phyloP scores from a whole-genome alignment of 2,113 vertebrate species.

The Chaetura pelagica region DNA sequence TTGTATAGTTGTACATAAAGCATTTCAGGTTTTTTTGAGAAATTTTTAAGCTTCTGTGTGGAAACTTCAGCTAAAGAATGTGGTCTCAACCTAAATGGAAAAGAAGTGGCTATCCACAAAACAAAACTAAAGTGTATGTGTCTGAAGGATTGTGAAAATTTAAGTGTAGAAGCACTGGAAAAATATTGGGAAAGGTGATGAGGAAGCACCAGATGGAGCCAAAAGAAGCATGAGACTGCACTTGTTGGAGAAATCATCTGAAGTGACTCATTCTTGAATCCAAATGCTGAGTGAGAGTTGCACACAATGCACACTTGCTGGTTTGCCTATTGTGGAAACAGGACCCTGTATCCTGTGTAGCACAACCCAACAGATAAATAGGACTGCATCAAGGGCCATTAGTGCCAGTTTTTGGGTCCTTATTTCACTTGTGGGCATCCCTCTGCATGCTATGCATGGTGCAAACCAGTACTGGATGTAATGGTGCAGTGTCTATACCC shows the following conservation, averaged over 20 bases:
- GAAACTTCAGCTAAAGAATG: neutral
- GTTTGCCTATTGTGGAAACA: neutral
- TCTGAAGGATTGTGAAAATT: neutral
- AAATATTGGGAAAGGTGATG: neutral
- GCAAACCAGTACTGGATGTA: neutral
- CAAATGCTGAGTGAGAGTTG: neutral
- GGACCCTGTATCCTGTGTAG: neutral
- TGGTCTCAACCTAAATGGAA: neutral
- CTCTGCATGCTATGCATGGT: neutral
- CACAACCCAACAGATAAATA: neutral
- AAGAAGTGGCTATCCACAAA: neutral
- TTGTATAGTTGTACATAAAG: neutral
- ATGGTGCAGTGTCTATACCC: neutral
- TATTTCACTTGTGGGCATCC: neutral
- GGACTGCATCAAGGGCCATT: neutral
- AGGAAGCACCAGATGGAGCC: neutral
- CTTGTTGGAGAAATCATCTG: neutral
- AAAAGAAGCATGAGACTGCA: neutral
- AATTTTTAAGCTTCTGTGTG: neutral
- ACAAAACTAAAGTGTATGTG: neutral
- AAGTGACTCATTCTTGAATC: neutral
- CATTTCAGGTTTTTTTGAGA: neutral
- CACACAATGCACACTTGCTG: neutral
- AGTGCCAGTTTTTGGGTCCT: neutral
- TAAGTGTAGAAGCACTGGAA: neutral